A percentile compares a stretch with the other conserved stretches of the same genome.
phyloP scores from a whole-genome alignment of 2,888 invertebrate species.

The Drosophila anomelani region DNA sequence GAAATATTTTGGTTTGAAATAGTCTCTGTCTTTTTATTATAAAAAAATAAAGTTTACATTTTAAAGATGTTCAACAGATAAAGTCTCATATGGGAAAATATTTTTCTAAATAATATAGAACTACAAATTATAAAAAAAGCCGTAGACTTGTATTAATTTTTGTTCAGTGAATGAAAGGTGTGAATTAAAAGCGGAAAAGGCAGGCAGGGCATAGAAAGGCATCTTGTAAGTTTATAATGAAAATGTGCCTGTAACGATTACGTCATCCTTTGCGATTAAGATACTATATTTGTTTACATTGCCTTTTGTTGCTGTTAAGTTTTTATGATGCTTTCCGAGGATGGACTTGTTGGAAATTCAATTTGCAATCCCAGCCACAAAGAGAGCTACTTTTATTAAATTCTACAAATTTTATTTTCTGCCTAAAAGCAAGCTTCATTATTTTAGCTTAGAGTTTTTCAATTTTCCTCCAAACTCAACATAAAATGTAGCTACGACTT shows the following conservation, averaged over 20 bases:
- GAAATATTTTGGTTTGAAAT: too few relatives aligned
- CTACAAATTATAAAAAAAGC: not conserved
- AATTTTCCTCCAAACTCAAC: not conserved
- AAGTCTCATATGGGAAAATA: too few relatives aligned
- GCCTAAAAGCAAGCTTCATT: constrained; percentile 8
- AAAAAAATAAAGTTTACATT: too few relatives aligned
- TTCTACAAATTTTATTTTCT: too few relatives aligned
- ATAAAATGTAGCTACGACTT: too few relatives aligned
- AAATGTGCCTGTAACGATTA: constrained; percentile 19
- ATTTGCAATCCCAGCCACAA: not conserved
- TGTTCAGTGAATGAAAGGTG: not conserved
- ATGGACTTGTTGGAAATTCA: not conserved
- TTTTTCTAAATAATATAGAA: not conserved
- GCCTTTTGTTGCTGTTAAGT: constrained; percentile 2
- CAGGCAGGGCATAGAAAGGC: not conserved
- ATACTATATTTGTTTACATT: constrained; percentile 33
- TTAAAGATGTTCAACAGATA: too few relatives aligned
- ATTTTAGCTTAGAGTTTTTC: too few relatives aligned
- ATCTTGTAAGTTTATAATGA: constrained; percentile 11
- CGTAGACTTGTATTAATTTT: not conserved
- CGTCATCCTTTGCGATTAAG: constrained; percentile 26
- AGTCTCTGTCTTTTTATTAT: too few relatives aligned
- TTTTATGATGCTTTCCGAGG: constrained; percentile 15
- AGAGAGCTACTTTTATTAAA: not conserved
- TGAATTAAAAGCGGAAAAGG: not conserved